Base-by-base conservation (phyloP, 2,797 vertebrate genomes). In the Vultur gryphus region DNA sequence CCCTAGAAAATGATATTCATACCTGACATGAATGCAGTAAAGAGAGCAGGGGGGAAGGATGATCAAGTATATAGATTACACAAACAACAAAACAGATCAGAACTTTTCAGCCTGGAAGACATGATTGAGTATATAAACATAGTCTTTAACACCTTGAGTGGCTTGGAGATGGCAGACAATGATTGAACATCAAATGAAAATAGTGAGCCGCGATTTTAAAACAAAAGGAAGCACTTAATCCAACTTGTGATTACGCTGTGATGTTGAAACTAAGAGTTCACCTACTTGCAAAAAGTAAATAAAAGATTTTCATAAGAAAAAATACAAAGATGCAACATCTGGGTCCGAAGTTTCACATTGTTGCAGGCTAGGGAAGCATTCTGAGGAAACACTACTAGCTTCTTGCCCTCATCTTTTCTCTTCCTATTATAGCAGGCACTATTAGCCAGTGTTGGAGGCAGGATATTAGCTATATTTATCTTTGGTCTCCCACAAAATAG, bases 41-140 rank as follows among this genome's bases (percentile, higher is more conserved):
- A n/a, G 19, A 4, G 25, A 2, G 8, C 1, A 8, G 3, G 28
- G 17, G 41, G 21, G 6, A 16, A 29, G 23, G 9, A 67, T 61
- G 48, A 44, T 46, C 7, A 43, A 55, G 20, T 44, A 23, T 28
- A 77, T 11, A 17, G 39, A 41, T 61, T 43, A 61, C 8, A 66
- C 59, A 61, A 84, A 78, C 58, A 71, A 59, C 35, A 79, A 67
- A 67, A 11, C 1, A 44, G 43, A 66, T 59, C 17, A 41, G 44
- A 78, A 72, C 52, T 72, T 83, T 88, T 83, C 66, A 71, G 35
- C 58, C 64, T 59, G 46, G 35, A 66, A 66, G 28, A 49, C 28
- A 12, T n/a, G 69, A n/a, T 0, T 44, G 54, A 55, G 9, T 43
- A 62, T 39, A 37, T 12, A 73, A 62, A 43, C 1, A 6, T 23